A percentile compares a stretch with the other conserved stretches of the same genome.
phyloP scores from a whole-genome alignment of 2,113 vertebrate species.

The Brevimyrus niger region DNA sequence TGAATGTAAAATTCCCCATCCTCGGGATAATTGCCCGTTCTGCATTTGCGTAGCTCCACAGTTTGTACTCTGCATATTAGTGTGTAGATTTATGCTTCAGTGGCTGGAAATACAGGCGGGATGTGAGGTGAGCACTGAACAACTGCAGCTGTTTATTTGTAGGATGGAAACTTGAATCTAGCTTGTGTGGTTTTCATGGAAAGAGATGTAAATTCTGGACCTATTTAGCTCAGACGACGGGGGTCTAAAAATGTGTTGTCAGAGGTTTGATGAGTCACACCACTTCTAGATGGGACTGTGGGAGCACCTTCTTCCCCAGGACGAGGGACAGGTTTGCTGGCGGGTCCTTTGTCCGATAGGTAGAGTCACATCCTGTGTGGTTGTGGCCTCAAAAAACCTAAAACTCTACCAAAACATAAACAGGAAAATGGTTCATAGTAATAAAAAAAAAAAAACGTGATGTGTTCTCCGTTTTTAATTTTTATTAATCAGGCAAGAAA shows the following conservation, averaged over 20 bases:
- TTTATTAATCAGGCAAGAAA: neutral
- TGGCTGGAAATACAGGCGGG: neutral
- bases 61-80: neutral
- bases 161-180: neutral
- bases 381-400: neutral
- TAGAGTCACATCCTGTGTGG: neutral
- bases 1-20: neutral
- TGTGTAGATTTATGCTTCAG: neutral
- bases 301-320: neutral
- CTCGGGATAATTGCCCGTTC: neutral
- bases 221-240: neutral
- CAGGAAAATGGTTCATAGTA: neutral
- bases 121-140: neutral
- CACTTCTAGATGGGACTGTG: neutral
- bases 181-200: neutral
- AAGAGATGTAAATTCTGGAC: neutral
- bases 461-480: neutral
- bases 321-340: too few species aligned
- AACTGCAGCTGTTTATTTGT: neutral
- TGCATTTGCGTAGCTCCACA: neutral
- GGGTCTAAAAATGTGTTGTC: neutral
- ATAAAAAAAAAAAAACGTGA: neutral
- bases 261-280: neutral
- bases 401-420: neutral
- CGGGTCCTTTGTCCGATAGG: neutral